Percentiles rank a stretch among this genome's conserved stretches.
These are phyloP conservation scores for Furcifer pardalis DNA, from an alignment of 2,797 vertebrate species.

Conservation along the genomic window DNA sequence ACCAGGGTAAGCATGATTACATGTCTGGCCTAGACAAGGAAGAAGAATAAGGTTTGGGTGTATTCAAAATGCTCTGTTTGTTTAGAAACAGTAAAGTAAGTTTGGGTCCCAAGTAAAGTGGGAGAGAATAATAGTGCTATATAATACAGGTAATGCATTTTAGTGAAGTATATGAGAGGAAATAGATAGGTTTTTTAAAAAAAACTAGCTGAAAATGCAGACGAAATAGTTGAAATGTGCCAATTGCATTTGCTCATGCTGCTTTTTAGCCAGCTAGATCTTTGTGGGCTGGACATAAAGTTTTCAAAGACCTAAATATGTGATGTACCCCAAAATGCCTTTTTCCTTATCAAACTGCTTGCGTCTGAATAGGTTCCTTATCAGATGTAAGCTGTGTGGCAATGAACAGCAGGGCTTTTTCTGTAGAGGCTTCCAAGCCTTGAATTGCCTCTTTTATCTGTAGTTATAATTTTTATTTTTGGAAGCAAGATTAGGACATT, in stretches of 20 bases:
- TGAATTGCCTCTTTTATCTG: too few relatives aligned
- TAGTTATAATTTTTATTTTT: neutral
- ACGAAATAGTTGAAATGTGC: neutral
- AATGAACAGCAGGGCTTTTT: too few relatives aligned
- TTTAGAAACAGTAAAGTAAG: neutral
- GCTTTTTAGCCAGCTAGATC: too few relatives aligned
- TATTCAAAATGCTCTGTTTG: neutral
- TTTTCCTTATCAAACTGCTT: too few relatives aligned
- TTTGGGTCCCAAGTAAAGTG: neutral
- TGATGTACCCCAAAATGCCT: too few relatives aligned
- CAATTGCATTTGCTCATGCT: neutral
- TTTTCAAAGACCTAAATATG: too few relatives aligned
- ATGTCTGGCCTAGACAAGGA: too few relatives aligned
- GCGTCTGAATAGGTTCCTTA: too few relatives aligned
- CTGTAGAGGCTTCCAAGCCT: neutral
- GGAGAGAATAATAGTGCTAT: neutral
- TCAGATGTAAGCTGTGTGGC: too few relatives aligned
- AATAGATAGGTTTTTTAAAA: neutral
- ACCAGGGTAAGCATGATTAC: too few relatives aligned
- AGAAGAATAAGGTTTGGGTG: neutral
- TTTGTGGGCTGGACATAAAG: too few relatives aligned
- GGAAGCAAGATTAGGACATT: neutral
- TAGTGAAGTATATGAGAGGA: neutral
- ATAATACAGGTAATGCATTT: neutral
- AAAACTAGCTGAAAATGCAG: neutral